phyloP scores from a whole-genome alignment of 2,797 vertebrate species.

The Sarcoramphus papa region DNA sequence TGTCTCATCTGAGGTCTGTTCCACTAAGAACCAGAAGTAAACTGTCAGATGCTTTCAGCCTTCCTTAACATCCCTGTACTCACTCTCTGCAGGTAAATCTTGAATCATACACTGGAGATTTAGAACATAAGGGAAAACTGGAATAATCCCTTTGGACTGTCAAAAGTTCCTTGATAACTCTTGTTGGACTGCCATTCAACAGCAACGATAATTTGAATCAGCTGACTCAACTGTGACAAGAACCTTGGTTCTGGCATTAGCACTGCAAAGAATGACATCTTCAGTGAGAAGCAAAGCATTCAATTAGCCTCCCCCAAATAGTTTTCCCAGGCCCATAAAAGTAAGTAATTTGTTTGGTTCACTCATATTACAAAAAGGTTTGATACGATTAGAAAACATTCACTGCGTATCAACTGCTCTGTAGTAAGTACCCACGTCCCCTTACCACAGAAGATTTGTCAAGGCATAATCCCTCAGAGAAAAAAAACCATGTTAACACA shows the following conservation, averaged over 20 bases:
- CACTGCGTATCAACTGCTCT: background rate
- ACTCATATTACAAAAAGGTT: background rate
- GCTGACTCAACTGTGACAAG: background rate
- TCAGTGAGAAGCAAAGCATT: background rate
- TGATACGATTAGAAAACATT: background rate
- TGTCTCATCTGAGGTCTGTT: background rate
- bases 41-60: background rate
- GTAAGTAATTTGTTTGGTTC: background rate
- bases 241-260: background rate
- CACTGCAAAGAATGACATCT: background rate
- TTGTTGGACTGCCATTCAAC: background rate
- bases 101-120: background rate
- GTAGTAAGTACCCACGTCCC: background rate
- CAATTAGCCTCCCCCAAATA: too few species aligned
- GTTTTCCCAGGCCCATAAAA: background rate
- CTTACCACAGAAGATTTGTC: background rate
- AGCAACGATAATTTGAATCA: background rate
- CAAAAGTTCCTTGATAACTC: background rate
- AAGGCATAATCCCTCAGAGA: background rate
- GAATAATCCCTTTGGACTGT: background rate
- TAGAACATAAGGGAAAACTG: background rate
- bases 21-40: background rate
- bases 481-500: accelerated
- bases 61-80: background rate
- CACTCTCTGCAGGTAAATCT: background rate